Base-by-base conservation (phyloP, 2,888 invertebrate species). In the Hirtodrosophila confusa region DNA sequence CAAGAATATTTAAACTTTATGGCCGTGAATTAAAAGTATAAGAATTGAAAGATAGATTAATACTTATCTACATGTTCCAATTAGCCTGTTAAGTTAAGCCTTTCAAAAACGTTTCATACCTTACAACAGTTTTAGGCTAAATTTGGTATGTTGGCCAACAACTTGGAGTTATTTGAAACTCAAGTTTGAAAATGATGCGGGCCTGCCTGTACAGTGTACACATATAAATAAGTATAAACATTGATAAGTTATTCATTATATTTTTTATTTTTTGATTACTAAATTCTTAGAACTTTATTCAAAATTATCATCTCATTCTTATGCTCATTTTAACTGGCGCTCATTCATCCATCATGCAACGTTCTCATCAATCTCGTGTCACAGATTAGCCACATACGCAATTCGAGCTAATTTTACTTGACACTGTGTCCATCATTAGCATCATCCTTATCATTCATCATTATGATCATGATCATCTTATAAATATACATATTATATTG, bases 201-300 rank as follows among this genome's bases (percentile, higher is more conserved):
- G 1, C 17, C n/a, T n/a, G n/a, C n/a, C n/a, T n/a, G n/a, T n/a
- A n/a, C n/a, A n/a, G n/a, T 17, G 17, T 17, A 17, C 17, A 17
- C 17, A 17, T 17, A 17, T 17, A 17, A 17, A 17, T 17, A 17
- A 17, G 17, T 17, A 17, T 17, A 17, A 17, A 17, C 17, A 17
- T 17, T 17, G 1, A 17, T 17, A 17, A 17, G 17, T 39, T 65
- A 65, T 65, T 60, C 48, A 41, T 48, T 78, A 67, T 44, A 69
- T 72, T 69, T 65, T 69, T 86, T 86, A 80, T 83, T 76, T 85
- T 76, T 86, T 88, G 89, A 88, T 87, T 87, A 89, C 87, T 89
- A 87, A 87, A 89, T 87, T 89, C 87, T 87, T 88, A 86, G 88
- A 87, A 88, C 89, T 88, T 87, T 87, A 87, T 87, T 76, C 88